These are phyloP conservation scores for Watsonalla binaria DNA, from an alignment of 2,888 invertebrate species.

Conservation along the genomic window DNA sequence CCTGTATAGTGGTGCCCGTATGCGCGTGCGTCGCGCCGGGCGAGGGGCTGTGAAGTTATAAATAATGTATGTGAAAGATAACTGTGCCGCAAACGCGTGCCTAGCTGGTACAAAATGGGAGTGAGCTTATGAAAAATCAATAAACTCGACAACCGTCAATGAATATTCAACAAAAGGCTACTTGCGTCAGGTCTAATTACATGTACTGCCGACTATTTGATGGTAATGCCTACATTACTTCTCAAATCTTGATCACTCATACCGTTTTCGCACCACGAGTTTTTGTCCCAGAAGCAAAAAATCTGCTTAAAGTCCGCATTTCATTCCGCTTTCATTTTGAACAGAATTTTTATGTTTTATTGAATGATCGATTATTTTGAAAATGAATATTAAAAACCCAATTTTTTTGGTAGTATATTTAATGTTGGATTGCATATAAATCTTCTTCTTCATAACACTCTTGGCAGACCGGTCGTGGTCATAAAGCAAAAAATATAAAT, in stretches of 20 bases:
- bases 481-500: no score
- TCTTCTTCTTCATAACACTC: no score
- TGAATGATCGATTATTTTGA: no score
- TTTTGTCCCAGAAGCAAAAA: neutral
- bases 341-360: no score
- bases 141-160: conserved; percentile 25
- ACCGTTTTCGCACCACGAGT: no score
- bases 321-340: neutral
- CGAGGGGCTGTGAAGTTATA: conserved; percentile 33
- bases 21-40: conserved; percentile 30
- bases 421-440: no score
- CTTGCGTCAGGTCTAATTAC: conserved; percentile 33
- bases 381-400: no score
- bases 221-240: neutral
- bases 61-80: conserved; percentile 57
- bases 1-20: conserved; percentile 49
- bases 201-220: conserved; percentile 31
- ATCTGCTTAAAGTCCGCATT: neutral
- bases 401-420: no score
- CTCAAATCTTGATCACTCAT: no score
- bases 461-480: no score
- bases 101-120: conserved; percentile 33
- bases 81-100: conserved; percentile 43
- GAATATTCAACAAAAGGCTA: conserved; percentile 39
- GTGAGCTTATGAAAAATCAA: conserved; percentile 40